Evolutionary conservation across 1,140 invertebrate genomes (phyloP), one percentile per base, ranked within the genome.

Genomic region (Zaprionus lachaisei): DNA sequence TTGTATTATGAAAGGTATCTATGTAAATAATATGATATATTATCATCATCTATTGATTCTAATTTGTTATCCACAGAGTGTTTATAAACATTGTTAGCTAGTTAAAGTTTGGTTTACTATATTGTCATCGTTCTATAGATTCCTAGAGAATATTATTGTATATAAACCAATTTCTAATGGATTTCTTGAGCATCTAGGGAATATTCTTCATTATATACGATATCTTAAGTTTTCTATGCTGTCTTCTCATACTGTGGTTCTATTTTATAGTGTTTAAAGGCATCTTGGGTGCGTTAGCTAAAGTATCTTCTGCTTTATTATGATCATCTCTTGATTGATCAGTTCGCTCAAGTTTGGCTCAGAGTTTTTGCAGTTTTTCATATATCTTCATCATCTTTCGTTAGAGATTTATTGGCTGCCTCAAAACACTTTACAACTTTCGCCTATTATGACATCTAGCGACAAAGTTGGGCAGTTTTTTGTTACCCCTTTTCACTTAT

Each of bases 401-500:
- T 17, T 17, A 9, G n/a, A 17, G n/a, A 47, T 47, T 47, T 17
- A 47, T 47, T 47, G 20, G 41, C 41, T 47, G 2, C 41, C 41
- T 6, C 55, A 24, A 11, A 5, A 56, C 15, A 56, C 37, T 17
- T 54, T 6, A 44, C 58, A 63, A 54, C 68, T 71, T 71, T 71
- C 60, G 68, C 68, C 38, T 41, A 11, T 71, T 71, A 56, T 71
- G 26, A 56, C 34, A 71, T 55, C 9, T n/a, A 28, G 26, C 38
- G 22, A 17, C 37, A 58, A 58, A 58, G 38, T 67, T 67, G 17
- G 64, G n/a, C 14, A 56, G 41, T 38, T 28, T 60, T 11, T 12
- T 17, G 1, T 31, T 1, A n/a, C 55, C 12, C 55, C 44, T 17
- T 3, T 55, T 56, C 26, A 22, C 15, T 44, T 66, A 31, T 26